Conservation (phyloP, 2,797 vertebrate genomes). For the Syngnathus rostellatus region DNA sequence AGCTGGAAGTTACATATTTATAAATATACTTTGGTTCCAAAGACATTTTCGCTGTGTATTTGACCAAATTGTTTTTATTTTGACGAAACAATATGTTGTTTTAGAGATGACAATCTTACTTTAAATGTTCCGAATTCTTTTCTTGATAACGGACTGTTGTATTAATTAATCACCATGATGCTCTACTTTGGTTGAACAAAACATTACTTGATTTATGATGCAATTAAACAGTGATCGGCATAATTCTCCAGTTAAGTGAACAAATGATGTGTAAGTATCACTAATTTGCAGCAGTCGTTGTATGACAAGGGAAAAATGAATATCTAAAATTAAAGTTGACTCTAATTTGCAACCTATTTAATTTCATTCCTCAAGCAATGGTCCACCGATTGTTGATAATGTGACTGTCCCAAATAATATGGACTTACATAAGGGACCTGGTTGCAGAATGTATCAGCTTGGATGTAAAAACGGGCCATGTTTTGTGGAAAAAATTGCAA, state of each 20-base stretch:
- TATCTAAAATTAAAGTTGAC: too few species aligned
- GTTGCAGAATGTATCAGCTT: constrained; percentile 52
- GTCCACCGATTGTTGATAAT: not conserved
- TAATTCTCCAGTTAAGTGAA: not conserved
- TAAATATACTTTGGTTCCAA: not conserved
- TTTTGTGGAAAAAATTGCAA: constrained; percentile 58
- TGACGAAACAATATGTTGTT: not conserved
- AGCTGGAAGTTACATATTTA: not conserved
- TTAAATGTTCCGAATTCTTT: not conserved
- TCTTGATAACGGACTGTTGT: not conserved
- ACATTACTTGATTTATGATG: not conserved
- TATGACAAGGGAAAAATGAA: too few species aligned
- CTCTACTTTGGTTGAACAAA: not conserved
- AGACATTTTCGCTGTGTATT: not conserved
- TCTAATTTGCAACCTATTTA: not conserved
- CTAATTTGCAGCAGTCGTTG: too few species aligned
- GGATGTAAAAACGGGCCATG: constrained; percentile 41
- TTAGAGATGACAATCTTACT: not conserved
- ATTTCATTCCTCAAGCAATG: not conserved
- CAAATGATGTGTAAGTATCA: not conserved
- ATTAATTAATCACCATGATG: not conserved
- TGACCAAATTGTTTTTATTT: not conserved
- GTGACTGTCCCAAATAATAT: constrained; percentile 19
- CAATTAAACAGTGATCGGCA: not conserved
- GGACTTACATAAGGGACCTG: constrained; percentile 29